These are phyloP conservation scores for Smutsia gigantea DNA, from an alignment of 2,797 vertebrate genomes.

Conservation along the genomic window DNA sequence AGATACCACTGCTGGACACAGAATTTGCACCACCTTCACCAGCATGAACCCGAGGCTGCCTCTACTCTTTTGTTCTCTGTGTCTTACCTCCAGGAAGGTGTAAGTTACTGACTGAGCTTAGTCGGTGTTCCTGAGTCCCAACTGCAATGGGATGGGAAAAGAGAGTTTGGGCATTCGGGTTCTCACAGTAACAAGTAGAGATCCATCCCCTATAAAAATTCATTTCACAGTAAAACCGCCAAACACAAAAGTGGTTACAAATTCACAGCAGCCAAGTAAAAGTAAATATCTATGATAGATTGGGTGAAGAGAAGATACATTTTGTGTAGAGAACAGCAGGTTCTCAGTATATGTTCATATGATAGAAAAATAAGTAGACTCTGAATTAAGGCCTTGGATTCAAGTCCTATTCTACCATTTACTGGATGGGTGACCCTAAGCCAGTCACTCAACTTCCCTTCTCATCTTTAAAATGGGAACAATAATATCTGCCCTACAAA, in stretches of 20 bases:
- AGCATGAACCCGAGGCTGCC: not conserved
- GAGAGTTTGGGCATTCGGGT: not conserved
- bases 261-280: slow-evolving; percentile 22
- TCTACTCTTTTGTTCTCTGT: not conserved
- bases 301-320: not conserved
- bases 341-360: not conserved
- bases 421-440: not conserved
- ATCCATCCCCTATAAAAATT: not conserved
- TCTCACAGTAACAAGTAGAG: not conserved
- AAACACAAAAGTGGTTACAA: not conserved
- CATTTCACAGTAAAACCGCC: slow-evolving; percentile 13
- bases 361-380: not conserved
- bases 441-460: not conserved
- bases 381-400: not conserved
- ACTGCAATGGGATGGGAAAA: not conserved
- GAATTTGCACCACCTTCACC: not conserved
- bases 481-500: not conserved
- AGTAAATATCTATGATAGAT: not conserved
- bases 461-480: slow-evolving; percentile 9
- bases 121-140: not conserved
- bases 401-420: not conserved
- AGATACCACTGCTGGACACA: not conserved
- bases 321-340: not conserved
- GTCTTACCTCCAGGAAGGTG: not conserved
- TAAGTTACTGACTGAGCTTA: not conserved